Evolutionary conservation across 2,113 vertebrate species (phyloP).

Genomic region (Clupea harengus): DNA sequence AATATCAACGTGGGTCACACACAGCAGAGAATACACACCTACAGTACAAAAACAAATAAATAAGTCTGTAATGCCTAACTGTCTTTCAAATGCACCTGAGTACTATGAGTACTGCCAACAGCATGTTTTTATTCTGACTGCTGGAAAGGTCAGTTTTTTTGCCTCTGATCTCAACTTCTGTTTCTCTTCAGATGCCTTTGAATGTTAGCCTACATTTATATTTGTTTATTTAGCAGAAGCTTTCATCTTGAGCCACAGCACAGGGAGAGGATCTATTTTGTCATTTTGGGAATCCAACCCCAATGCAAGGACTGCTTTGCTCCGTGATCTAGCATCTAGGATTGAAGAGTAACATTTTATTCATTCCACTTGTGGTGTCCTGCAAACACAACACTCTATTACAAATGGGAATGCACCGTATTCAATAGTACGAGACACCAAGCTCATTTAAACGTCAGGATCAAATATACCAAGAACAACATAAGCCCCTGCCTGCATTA

Average conservation of each 20-base stretch:
- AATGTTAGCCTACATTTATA: not conserved
- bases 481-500: not conserved
- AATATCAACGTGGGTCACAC: not conserved
- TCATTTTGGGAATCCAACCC: too few species aligned
- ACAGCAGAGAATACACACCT: not conserved
- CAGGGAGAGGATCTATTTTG: too few species aligned
- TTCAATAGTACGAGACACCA: not conserved
- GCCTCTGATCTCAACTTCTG: not conserved
- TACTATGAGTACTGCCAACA: not conserved
- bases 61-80: not conserved
- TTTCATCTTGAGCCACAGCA: not conserved
- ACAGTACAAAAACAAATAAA: not conserved
- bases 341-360: too few species aligned
- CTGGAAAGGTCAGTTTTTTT: not conserved
- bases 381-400: not conserved
- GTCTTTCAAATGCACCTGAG: not conserved
- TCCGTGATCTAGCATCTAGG: too few species aligned
- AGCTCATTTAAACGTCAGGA: not conserved
- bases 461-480: not conserved
- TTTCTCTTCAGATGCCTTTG: not conserved
- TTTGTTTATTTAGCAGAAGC: not conserved
- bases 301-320: too few species aligned
- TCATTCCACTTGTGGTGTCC: not conserved
- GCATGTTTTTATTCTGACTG: not conserved
- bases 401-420: not conserved